Evolutionary conservation across 1,140 invertebrate species (phyloP).

Genomic region (Drosophila nebulosa): DNA sequence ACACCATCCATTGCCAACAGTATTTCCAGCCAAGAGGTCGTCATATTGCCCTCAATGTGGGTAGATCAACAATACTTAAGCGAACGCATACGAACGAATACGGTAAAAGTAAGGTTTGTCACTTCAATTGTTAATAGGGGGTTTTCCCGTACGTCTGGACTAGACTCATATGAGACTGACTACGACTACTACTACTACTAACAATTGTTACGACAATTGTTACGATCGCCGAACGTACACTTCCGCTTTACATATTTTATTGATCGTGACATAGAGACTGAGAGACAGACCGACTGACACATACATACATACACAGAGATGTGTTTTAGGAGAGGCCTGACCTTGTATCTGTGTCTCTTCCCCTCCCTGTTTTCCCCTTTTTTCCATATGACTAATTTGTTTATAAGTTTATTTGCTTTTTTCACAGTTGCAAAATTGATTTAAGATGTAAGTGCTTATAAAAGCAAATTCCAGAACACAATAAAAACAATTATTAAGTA

Average conservation of each 20-base stretch:
- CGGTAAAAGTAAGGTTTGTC: not conserved
- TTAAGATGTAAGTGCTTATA: not conserved
- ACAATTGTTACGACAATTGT: not conserved
- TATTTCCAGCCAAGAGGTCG: constrained; percentile 27
- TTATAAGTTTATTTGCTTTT: not conserved
- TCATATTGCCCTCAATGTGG: constrained; percentile 17
- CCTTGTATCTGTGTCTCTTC: not conserved
- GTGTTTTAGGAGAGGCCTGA: not conserved
- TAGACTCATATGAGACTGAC: too few relatives aligned
- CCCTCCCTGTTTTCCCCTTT: not conserved
- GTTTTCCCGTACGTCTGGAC: constrained; percentile 6
- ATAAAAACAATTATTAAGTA: constrained; percentile 1
- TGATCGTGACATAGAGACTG: not conserved
- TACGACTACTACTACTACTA: too few relatives aligned
- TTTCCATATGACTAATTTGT: not conserved
- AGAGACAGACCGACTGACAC: too few relatives aligned
- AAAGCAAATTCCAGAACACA: constrained; percentile 1
- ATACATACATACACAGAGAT: too few relatives aligned
- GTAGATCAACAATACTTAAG: not conserved
- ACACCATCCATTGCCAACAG: not conserved
- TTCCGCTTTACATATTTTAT: not conserved
- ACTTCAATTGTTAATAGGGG: not conserved
- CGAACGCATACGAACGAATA: too few relatives aligned
- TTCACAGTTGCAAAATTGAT: not conserved
- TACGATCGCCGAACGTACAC: not conserved